Evolutionary conservation across 2,797 vertebrate genomes (phyloP).

Genomic region (Cheirogaleus major): DNA sequence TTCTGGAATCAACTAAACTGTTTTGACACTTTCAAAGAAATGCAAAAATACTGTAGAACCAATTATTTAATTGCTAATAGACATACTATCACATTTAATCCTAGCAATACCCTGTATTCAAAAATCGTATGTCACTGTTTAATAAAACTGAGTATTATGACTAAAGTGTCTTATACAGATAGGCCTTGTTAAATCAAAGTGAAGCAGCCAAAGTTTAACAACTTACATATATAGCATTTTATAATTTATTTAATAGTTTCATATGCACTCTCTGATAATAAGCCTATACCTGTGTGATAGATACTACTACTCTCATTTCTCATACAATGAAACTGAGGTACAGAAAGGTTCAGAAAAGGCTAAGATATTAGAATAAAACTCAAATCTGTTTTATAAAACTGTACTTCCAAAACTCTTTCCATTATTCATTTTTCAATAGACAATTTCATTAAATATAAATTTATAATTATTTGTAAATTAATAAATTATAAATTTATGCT

Average conservation of each 20-base stretch:
- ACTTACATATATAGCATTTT: background rate
- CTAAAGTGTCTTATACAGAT: background rate
- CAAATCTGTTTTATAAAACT: slow-evolving; percentile 27
- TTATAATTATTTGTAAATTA: background rate
- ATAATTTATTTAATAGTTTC: background rate
- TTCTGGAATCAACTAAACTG: background rate
- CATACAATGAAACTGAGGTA: background rate
- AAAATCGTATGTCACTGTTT: background rate
- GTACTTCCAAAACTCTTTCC: slow-evolving; percentile 18
- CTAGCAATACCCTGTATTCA: background rate
- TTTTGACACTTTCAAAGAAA: slow-evolving; percentile 19
- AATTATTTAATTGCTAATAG: slow-evolving; percentile 1
- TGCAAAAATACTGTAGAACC: background rate
- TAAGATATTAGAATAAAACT: background rate
- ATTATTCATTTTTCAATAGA: background rate
- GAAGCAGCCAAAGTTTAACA: slow-evolving; percentile 7
- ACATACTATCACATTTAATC: background rate
- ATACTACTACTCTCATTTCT: background rate
- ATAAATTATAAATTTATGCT: slow-evolving; percentile 36
- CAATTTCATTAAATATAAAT: slow-evolving; percentile 37
- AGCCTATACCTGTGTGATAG: background rate
- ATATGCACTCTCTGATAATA: background rate
- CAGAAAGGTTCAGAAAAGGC: slow-evolving; percentile 28
- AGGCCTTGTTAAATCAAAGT: background rate
- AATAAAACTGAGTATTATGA: background rate